These are phyloP conservation scores for Cryptocephalus primarius DNA, from an alignment of 2,888 invertebrate species.

Conservation along the genomic window DNA sequence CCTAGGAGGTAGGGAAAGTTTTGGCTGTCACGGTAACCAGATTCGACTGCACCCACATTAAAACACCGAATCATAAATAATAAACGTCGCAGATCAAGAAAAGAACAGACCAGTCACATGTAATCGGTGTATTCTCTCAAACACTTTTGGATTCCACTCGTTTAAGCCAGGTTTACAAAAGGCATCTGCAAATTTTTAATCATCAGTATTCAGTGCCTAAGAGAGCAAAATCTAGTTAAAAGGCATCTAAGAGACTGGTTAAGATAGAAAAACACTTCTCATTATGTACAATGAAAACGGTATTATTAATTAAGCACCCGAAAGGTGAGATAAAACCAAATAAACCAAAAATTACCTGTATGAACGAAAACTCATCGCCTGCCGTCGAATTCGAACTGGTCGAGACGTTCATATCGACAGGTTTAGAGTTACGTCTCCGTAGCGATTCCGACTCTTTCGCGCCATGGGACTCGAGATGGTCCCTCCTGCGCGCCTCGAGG, in stretches of 20 bases:
- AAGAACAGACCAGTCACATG: no score
- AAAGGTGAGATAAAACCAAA: slow-evolving; percentile 16
- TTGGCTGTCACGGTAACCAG: no score
- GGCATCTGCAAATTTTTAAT: no score
- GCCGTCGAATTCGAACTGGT: slow-evolving; percentile 29
- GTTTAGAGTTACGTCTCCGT: slow-evolving; percentile 39
- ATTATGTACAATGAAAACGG: slow-evolving; percentile 9
- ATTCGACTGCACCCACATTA: no score
- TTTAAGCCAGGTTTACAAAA: no score
- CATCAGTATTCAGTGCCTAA: slow-evolving; percentile 14
- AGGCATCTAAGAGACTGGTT: slow-evolving; percentile 6
- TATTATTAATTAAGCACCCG: slow-evolving; percentile 14
- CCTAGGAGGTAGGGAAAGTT: no score
- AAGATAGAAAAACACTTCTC: neutral
- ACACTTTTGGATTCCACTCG: no score
- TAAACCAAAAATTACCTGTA: slow-evolving; percentile 32
- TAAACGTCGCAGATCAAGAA: no score
- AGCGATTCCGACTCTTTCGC: slow-evolving; percentile 35
- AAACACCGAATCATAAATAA: no score
- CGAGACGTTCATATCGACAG: slow-evolving; percentile 32
- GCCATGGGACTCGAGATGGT: slow-evolving; percentile 35
- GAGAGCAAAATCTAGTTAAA: slow-evolving; percentile 4
- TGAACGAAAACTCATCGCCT: slow-evolving; percentile 36
- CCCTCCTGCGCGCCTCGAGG: slow-evolving; percentile 38
- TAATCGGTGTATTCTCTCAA: no score